Percentiles rank a stretch among this genome's conserved stretches.
Evolutionary conservation across 2,888 invertebrate genomes (phyloP).

Genomic region (Palloptera scutellata): DNA sequence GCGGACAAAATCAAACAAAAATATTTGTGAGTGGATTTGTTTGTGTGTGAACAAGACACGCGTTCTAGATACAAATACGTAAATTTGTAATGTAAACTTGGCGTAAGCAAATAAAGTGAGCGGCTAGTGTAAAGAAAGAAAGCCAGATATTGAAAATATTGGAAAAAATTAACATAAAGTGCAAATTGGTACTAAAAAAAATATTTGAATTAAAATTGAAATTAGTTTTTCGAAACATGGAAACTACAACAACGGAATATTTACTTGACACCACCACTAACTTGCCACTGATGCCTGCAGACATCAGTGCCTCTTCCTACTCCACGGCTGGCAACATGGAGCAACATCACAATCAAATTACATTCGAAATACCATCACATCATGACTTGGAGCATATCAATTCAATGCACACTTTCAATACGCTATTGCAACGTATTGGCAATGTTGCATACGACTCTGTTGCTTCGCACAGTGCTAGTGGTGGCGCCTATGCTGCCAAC

Average conservation of each 20-base stretch:
- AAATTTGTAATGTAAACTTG: too few relatives aligned
- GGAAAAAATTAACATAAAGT: too few relatives aligned
- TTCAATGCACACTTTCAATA: slow-evolving; percentile 60
- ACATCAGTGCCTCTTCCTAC: slow-evolving; percentile 12
- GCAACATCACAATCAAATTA: slow-evolving; percentile 61
- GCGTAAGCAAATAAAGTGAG: too few relatives aligned
- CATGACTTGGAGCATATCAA: slow-evolving; percentile 62
- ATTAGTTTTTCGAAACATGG: slow-evolving; percentile 16
- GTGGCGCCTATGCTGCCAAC: slow-evolving; percentile 7
- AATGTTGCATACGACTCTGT: slow-evolving; percentile 46
- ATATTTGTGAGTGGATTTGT: too few relatives aligned
- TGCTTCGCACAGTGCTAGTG: slow-evolving; percentile 14
- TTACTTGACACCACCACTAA: slow-evolving; percentile 35
- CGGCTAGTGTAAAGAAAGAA: too few relatives aligned
- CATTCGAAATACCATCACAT: slow-evolving; percentile 62
- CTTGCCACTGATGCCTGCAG: background rate
- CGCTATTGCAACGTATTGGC: slow-evolving; percentile 55
- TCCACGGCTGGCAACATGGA: slow-evolving; percentile 47
- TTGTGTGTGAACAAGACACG: too few relatives aligned
- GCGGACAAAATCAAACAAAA: background rate
- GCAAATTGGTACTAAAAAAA: too few relatives aligned
- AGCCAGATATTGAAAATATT: too few relatives aligned
- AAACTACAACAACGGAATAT: slow-evolving; percentile 44
- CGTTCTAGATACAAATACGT: too few relatives aligned
- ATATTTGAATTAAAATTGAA: too few relatives aligned